Evolutionary conservation across 2,888 invertebrate species (phyloP), one percentile per base, ranked within the genome.

Genomic region (Agriopis marginaria): DNA sequence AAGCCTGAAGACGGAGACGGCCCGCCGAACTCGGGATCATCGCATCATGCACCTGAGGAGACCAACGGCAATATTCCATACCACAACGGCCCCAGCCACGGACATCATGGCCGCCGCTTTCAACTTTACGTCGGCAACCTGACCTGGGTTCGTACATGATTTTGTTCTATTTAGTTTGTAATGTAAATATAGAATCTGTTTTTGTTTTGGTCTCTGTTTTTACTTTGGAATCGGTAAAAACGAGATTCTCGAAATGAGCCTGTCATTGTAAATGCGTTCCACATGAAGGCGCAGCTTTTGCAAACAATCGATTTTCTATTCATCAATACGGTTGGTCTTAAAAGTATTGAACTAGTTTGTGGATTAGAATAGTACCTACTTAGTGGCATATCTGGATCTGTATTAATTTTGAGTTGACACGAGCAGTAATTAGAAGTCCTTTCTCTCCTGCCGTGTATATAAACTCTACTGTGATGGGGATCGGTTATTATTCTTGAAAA

Each of bases 71-170:
- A 85, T 80, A 93, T 95, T 61, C 96, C 97, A 77, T 97, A 97
- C 89, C 95, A 96, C 89, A 95, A 96, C 89, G 96, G 96, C 79
- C 96, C 96, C 84, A 96, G 95, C 85, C 96, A 97, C 75, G 96
- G 96, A 86, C 93, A 96, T 89, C 97, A 97, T 79, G 97, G 96
- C 91, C 96, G 98, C 84, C 96, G 98, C 85, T 97, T 97, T 89
- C 98, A 99, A 89, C 95, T 99, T 56, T 99, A 99, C 94, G 97
- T 99, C 85, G 99, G 99, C 84, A 99, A 99, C 94, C 96, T 99
- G 79, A 99, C 99, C 82, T 99, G 99, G 99, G 98, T 98, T 96
- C 94, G 96, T 92, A 93, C 90, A 81, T 84, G 82, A 91, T 88
- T 92, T 92, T 91, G 82, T 85, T 84, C 81, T 90, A 88, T 83